A percentile compares a stretch with the other conserved stretches of the same genome.
These are phyloP conservation scores for Malurus elegans DNA, from an alignment of 2,113 vertebrate species.

Conservation along the genomic window DNA sequence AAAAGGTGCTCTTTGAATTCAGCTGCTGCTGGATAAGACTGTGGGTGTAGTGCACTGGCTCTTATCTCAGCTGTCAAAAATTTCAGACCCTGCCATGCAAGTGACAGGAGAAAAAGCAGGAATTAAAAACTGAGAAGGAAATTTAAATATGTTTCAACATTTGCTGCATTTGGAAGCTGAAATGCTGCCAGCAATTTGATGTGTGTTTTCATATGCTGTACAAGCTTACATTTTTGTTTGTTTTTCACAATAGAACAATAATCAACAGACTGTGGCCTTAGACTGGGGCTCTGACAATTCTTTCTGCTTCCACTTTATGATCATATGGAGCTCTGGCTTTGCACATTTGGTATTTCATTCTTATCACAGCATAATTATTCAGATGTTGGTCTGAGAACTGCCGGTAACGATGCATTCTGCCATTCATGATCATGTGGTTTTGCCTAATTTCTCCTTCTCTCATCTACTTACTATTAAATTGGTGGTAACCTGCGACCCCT, in stretches of 20 bases:
- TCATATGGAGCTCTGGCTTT: not conserved
- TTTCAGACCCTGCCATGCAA: conserved; percentile 5
- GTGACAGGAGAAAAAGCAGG: conserved; percentile 11
- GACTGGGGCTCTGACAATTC: not conserved
- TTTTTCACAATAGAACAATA: conserved; percentile 46
- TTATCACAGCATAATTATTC: not conserved
- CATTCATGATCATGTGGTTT: not conserved
- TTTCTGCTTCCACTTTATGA: not conserved
- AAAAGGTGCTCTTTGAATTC: not conserved
- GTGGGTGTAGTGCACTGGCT: not conserved
- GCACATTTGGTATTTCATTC: conserved; percentile 1
- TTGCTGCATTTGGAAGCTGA: conserved; percentile 45
- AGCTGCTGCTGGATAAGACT: not conserved
- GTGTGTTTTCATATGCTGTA: conserved; percentile 37
- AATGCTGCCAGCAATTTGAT: conserved; percentile 38
- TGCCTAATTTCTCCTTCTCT: not conserved
- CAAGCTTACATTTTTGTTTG: conserved; percentile 27
- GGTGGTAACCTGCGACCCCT: not conserved
- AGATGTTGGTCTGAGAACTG: not conserved
- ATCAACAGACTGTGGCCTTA: conserved; percentile 49
- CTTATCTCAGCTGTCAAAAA: conserved; percentile 46
- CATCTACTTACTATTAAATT: not conserved
- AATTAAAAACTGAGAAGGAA: conserved; percentile 29
- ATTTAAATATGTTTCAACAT: conserved; percentile 48
- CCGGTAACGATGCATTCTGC: not conserved